phyloP scores from a whole-genome alignment of 2,888 invertebrate genomes.

The Tipula unca region DNA sequence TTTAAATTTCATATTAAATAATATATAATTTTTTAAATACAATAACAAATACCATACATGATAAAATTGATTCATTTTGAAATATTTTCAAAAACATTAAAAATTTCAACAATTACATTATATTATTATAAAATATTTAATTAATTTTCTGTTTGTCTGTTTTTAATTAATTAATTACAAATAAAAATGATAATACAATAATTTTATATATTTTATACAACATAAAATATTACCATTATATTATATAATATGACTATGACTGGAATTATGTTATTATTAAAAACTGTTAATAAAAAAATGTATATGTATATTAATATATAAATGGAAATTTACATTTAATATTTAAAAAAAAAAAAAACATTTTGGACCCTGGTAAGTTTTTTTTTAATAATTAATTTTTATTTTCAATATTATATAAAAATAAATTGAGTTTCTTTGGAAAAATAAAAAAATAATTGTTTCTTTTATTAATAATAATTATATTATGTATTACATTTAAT shows the following conservation, averaged over 20 bases:
- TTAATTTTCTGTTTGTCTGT: neutral
- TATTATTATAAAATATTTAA: neutral
- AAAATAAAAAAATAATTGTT: neutral
- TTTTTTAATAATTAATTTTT: neutral
- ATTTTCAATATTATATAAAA: neutral
- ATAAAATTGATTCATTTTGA: neutral
- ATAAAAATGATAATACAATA: neutral
- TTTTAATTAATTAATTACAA: neutral
- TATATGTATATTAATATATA: neutral
- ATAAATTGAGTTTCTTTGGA: neutral
- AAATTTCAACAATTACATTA: neutral
- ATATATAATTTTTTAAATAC: neutral
- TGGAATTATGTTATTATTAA: neutral
- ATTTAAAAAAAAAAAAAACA: neutral
- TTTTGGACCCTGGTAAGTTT: neutral
- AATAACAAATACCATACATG: neutral
- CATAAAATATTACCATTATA: neutral
- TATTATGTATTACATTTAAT: neutral
- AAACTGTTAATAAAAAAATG: neutral
- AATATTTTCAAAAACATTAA: neutral
- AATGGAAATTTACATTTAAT: neutral
- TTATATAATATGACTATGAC: neutral
- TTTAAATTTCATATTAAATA: neutral
- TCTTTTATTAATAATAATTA: neutral
- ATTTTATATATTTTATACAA: neutral